A percentile compares a stretch with the other conserved stretches of the same genome.
These are phyloP conservation scores for Catagonus wagneri DNA, from an alignment of 2,113 vertebrate genomes.

Conservation along the genomic window DNA sequence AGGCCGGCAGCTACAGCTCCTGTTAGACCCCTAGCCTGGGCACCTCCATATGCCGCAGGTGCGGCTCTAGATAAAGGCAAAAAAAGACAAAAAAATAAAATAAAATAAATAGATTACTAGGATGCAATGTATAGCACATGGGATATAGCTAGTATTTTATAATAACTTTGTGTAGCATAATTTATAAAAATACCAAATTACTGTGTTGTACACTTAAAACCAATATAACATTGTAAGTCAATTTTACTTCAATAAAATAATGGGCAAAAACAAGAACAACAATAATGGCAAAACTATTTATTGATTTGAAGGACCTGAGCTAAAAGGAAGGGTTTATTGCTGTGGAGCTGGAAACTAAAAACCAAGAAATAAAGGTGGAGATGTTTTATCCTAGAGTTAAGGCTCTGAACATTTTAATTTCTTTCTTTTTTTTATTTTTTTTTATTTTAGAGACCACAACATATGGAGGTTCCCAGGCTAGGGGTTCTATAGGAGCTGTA, in stretches of 20 bases:
- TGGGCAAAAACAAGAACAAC: not conserved
- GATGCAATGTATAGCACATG: not conserved
- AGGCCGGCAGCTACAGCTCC: no score
- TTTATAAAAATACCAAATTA: not conserved
- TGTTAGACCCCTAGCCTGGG: no score
- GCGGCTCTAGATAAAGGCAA: no score
- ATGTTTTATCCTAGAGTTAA: not conserved
- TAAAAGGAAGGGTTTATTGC: not conserved
- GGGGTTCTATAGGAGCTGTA: no score
- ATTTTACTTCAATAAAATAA: not conserved
- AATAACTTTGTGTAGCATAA: not conserved
- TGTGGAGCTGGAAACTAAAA: not conserved
- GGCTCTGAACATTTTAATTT: not conserved
- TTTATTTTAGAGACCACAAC: no score
- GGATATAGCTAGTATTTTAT: not conserved
- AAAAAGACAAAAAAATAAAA: no score
- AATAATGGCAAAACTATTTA: not conserved
- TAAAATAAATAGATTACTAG: not conserved
- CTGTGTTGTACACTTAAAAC: not conserved
- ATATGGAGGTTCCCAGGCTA: no score
- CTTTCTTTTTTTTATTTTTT: no score
- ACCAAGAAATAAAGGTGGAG: not conserved
- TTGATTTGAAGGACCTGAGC: not conserved
- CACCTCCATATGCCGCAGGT: no score
- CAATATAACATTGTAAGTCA: not conserved